Conservation (phyloP, 2,888 invertebrate species). For the Noctua pronuba region DNA sequence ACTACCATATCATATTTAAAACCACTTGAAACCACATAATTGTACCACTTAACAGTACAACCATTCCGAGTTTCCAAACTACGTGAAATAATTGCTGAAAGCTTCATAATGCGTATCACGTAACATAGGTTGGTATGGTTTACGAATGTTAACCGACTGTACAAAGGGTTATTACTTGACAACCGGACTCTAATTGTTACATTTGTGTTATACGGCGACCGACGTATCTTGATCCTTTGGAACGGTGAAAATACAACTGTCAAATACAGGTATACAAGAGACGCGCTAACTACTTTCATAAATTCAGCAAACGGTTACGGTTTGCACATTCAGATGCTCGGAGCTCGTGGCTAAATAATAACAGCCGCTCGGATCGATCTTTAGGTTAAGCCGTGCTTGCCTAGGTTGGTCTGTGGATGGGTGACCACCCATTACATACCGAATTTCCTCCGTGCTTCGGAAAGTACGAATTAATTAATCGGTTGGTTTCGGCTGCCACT, state of each 20-base stretch:
- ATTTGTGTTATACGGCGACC: constrained; percentile 36
- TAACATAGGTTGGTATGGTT: constrained; percentile 38
- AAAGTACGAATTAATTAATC: no score
- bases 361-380: background rate
- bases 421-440: background rate
- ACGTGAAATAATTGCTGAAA: constrained; percentile 44
- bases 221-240: background rate
- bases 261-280: no score
- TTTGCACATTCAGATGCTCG: no score
- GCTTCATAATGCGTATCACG: constrained; percentile 49
- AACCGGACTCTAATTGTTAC: constrained; percentile 60
- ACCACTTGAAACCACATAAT: constrained; percentile 25
- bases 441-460: background rate
- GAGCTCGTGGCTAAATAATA: background rate
- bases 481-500: no score
- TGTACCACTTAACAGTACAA: constrained; percentile 8
- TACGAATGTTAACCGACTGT: constrained; percentile 27
- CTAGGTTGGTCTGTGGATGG: background rate
- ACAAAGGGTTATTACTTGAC: constrained; percentile 55
- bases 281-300: no score
- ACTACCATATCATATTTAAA: constrained; percentile 9
- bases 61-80: constrained; percentile 14
- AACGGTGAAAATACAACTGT: background rate
- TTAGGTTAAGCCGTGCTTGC: background rate
- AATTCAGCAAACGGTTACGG: no score